Evolutionary conservation across 2,797 vertebrate genomes (phyloP), one percentile per base, ranked within the genome.

Genomic region (Semotilus atromaculatus): DNA sequence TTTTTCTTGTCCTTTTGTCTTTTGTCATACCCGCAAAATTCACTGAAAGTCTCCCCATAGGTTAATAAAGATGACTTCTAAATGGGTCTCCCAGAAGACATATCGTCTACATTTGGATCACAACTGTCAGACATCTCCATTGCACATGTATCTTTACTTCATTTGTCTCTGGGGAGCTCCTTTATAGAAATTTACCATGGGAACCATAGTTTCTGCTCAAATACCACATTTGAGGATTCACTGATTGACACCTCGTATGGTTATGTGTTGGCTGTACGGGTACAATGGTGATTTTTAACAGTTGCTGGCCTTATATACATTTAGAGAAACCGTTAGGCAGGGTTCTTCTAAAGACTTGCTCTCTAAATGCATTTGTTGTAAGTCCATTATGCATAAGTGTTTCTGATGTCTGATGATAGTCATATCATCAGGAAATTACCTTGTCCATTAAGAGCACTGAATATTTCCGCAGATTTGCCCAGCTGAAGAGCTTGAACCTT

Each of bases 401-500:
- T 81, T 81, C 70, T 55, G 5, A 4, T 73, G 26, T 73, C 53
- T 48, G 14, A 38, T 21, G 45, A 76, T 43, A 75, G 9, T 76
- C 62, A 3, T 23, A 74, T 74, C 70, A 51, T 74, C 13, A 73
- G 68, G 55, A 64, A 73, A 51, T 66, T 38, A 26, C 43, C 43
- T 1, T 36, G 45, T 83, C 48, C 62, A 83, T 70, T 76, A 83
- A 83, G 10, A 67, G 72, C 72, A 18, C 31, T 67, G 62, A 34
- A 67, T 85, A 38, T 83, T 38, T 83, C 45, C 70, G 7, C 85
- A 99, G 98, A 93, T 99, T 99, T 95, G 97, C 96, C 87, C 98
- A 99, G 89, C 90, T 99, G 92, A 99, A 97, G 92, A 97, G 96
- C 89, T 94, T 99, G 89, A 99, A 99, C 91, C 94, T 99, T 90